Evolutionary conservation across 2,797 vertebrate species (phyloP), one percentile per base, ranked within the genome.

Genomic region (Pygocentrus nattereri): DNA sequence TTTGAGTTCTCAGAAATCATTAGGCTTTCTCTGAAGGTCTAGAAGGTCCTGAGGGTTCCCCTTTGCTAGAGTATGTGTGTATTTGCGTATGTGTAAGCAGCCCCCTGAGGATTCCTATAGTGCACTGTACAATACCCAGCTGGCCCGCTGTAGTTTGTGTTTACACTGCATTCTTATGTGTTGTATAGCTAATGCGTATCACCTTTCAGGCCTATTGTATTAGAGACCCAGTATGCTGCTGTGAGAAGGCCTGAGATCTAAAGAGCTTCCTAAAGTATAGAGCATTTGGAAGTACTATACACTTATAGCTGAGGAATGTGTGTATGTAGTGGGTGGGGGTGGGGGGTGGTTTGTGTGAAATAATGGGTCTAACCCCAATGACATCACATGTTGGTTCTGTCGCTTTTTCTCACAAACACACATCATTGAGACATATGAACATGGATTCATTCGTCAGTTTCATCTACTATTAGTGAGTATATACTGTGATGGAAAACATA

Each of bases 261-360:
- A 62, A 76, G 49, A 54, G 58, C 44, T 64, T 76, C 80, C 74
- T 30, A 64, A 71, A 64, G 64, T 72, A 56, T 73, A 52, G 65
- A 27, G 15, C 1, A 56, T 71, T 77, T 77, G 54, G 59, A 78
- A 73, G 61, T 56, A 67, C 59, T 54, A 44, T 27, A 62, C 10
- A 38, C 27, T 72, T 70, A 54, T 41, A 78, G 49, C 30, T 44
- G 69, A 73, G 69, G 81, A 82, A 82, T 82, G 81, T 78, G 56
- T 59, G 64, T 81, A 18, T 49, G 18, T 30, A 8, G 38, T 8
- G 19, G 23, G 16, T 30, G 38, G 25, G 19, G 16, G 30, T 38
- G 25, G 19, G 27, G n/a, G 41, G 23, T 41, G 67, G 5, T 15
- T 41, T 23, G 4, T 25, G 11, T 27, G 47, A 50, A 71, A 68